A percentile compares a stretch with the other conserved stretches of the same genome.
These are phyloP conservation scores for Psix sp. DNA, from an alignment of 1,140 invertebrate species.

Conservation along the genomic window DNA sequence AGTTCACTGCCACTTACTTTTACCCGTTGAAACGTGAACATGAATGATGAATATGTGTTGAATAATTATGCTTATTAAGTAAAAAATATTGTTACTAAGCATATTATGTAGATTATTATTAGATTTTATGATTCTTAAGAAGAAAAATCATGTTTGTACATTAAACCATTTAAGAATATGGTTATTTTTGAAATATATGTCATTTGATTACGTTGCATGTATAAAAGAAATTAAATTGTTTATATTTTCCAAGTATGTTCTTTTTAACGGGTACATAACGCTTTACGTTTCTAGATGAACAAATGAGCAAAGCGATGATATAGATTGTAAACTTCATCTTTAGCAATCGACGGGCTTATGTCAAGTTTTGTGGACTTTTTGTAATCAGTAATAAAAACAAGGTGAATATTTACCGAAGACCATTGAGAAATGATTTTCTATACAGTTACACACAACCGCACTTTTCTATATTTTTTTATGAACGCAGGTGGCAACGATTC, in stretches of 20 bases:
- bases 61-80: slow-evolving; percentile 13
- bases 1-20: slow-evolving; percentile 73
- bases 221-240: background rate
- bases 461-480: slow-evolving; percentile 71
- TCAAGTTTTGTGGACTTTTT: slow-evolving; percentile 60
- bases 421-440: slow-evolving; percentile 65
- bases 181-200: too few relatives aligned
- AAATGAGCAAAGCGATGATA: slow-evolving; percentile 46
- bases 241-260: slow-evolving; percentile 14
- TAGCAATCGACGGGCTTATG: slow-evolving; percentile 46
- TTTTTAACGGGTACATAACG: slow-evolving; percentile 52
- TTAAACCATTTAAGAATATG: too few relatives aligned
- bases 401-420: slow-evolving; percentile 61
- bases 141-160: too few relatives aligned
- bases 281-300: slow-evolving; percentile 54
- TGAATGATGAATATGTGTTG: slow-evolving; percentile 16
- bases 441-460: slow-evolving; percentile 61
- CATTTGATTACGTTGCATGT: background rate
- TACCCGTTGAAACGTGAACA: slow-evolving; percentile 61
- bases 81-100: slow-evolving; percentile 10
- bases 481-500: slow-evolving; percentile 67
- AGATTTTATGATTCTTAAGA: too few relatives aligned
- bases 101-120: too few relatives aligned
- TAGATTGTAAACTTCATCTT: slow-evolving; percentile 53
- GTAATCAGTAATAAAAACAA: slow-evolving; percentile 62